Conservation (phyloP, 2,113 vertebrate species). For the Sceloporus tristichus region DNA sequence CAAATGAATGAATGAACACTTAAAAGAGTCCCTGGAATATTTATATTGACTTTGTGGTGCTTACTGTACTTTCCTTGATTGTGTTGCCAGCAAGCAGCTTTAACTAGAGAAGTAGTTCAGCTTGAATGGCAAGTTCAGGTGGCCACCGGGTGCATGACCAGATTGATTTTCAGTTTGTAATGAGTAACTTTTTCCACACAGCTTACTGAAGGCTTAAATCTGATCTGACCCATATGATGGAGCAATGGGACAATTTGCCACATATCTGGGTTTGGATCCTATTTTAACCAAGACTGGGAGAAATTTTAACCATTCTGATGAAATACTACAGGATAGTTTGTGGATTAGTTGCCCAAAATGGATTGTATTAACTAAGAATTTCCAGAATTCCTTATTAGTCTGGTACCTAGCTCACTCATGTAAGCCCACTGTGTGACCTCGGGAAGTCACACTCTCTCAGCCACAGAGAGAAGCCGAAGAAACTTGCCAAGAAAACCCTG, state of each 20-base stretch:
- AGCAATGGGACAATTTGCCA: neutral
- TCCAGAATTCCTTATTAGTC: neutral
- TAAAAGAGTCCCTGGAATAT: neutral
- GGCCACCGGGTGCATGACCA: neutral
- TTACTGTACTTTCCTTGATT: neutral
- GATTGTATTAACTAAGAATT: neutral
- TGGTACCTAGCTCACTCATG: neutral
- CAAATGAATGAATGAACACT: neutral
- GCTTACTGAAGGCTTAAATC: constrained; percentile 7
- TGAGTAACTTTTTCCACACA: neutral
- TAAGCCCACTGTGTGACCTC: too few relatives aligned
- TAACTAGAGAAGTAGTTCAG: neutral
- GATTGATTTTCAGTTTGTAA: constrained; percentile 9
- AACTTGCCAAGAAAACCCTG: too few relatives aligned
- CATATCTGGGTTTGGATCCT: neutral
- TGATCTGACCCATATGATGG: neutral
- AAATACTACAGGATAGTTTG: neutral
- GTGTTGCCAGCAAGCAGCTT: neutral
- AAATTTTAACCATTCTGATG: neutral
- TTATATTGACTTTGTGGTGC: too few relatives aligned
- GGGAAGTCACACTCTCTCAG: too few relatives aligned
- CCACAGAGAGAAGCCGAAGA: too few relatives aligned
- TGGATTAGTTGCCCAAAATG: too few relatives aligned
- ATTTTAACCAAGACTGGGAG: neutral
- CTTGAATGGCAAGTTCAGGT: constrained; percentile 15